phyloP scores from a whole-genome alignment of 1,140 invertebrate genomes.

The Mactra quadrangularis region DNA sequence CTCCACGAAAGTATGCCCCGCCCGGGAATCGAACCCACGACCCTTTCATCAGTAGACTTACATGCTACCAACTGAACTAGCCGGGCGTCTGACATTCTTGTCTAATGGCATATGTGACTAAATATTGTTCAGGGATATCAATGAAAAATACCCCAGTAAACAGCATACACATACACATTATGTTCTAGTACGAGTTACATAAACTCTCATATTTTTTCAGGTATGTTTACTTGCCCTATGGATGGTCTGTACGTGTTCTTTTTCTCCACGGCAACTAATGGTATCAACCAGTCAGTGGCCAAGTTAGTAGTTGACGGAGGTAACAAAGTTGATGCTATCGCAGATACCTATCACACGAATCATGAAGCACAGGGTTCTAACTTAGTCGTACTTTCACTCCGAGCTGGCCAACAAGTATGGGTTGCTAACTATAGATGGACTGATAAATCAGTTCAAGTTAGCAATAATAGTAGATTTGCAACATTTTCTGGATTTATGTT shows the following conservation, averaged over 20 bases:
- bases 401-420: background rate
- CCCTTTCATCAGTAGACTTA: too few relatives aligned
- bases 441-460: background rate
- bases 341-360: background rate
- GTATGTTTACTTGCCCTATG: background rate
- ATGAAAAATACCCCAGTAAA: too few relatives aligned
- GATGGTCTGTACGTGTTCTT: background rate
- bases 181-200: too few relatives aligned
- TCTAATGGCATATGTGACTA: too few relatives aligned
- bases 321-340: background rate
- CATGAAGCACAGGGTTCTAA: background rate
- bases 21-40: too few relatives aligned
- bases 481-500: background rate
- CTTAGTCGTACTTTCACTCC: background rate
- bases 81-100: too few relatives aligned
- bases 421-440: background rate
- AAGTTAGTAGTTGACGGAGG: background rate
- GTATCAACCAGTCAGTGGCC: background rate
- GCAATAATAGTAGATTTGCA: background rate
- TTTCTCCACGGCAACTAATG: background rate
- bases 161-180: too few relatives aligned
- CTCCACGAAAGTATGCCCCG: too few relatives aligned
- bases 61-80: too few relatives aligned
- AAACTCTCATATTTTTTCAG: too few relatives aligned
- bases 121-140: too few relatives aligned